A percentile compares a stretch with the other conserved stretches of the same genome.
Conservation (phyloP, 2,888 invertebrate species). For the Onthophagus sagittarius region DNA sequence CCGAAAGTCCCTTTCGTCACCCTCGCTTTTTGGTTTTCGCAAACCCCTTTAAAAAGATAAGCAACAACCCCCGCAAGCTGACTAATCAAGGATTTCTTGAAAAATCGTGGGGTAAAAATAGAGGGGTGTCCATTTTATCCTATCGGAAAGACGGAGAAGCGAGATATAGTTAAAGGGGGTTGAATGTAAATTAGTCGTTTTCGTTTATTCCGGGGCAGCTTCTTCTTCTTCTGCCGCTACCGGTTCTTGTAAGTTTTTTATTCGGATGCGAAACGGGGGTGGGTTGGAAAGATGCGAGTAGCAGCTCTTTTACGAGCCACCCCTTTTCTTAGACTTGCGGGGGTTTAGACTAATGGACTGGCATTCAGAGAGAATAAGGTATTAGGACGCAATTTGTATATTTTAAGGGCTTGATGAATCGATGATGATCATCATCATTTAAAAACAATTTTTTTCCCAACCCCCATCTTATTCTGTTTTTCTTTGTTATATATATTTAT, state of each 20-base stretch:
- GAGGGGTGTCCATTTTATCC: not conserved
- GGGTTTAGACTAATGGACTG: constrained; percentile 41
- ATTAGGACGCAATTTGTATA: constrained; percentile 45
- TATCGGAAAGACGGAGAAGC: not conserved
- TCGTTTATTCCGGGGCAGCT: constrained; percentile 42
- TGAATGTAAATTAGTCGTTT: constrained; percentile 48
- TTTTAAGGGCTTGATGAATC: constrained; percentile 19
- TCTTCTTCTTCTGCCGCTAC: constrained; percentile 36
- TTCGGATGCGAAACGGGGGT: not conserved
- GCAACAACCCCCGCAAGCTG: not conserved
- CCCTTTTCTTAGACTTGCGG: constrained; percentile 5
- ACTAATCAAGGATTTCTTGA: not conserved
- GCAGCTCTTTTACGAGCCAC: not conserved
- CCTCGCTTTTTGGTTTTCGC: not conserved
- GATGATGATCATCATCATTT: constrained; percentile 8
- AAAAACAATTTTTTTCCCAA: too few species aligned
- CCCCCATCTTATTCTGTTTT: not conserved
- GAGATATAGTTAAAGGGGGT: not conserved
- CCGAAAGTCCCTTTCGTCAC: not conserved
- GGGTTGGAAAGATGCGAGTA: not conserved
- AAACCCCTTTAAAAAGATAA: not conserved
- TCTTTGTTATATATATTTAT: not conserved
- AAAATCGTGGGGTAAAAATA: not conserved
- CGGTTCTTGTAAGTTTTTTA: constrained; percentile 15
- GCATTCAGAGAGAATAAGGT: constrained; percentile 44